Percentiles rank a stretch among this genome's conserved stretches.
Evolutionary conservation across 1,140 invertebrate genomes (phyloP).

Genomic region (Heliconius hermathena): DNA sequence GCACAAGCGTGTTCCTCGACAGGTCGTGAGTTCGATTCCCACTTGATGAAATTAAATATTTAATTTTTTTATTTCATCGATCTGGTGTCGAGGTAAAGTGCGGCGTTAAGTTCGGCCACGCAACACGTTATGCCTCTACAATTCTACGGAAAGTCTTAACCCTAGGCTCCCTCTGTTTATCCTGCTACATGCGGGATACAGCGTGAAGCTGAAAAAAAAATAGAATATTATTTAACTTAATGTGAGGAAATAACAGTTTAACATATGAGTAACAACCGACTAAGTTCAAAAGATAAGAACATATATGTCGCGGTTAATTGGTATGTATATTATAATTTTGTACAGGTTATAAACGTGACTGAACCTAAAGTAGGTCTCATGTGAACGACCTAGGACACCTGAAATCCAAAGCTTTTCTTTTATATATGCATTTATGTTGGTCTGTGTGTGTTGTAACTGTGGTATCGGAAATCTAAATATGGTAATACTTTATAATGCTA

Average conservation of each 20-base stretch:
- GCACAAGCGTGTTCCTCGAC: too few species aligned
- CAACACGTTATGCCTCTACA: too few species aligned
- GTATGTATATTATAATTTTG: conserved; percentile 2
- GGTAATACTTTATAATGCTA: too few species aligned
- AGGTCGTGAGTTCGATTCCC: too few species aligned
- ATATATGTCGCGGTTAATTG: background rate
- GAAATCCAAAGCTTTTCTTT: conserved; percentile 26
- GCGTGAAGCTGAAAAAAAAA: background rate
- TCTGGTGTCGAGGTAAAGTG: too few species aligned
- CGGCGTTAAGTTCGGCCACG: too few species aligned
- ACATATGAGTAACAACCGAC: background rate
- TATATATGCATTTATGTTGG: background rate
- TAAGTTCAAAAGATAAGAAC: background rate
- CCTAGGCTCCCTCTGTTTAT: too few species aligned
- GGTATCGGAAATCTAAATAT: background rate
- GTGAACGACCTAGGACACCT: conserved; percentile 39
- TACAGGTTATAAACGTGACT: conserved; percentile 18
- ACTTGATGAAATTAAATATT: too few species aligned
- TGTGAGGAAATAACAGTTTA: background rate
- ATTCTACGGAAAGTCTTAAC: too few species aligned
- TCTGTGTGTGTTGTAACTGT: background rate
- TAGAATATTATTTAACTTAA: too few species aligned
- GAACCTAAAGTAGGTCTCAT: conserved; percentile 37
- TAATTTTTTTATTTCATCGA: too few species aligned
- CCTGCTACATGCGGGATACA: background rate